Evolutionary conservation across 30 jellyfish, hydroid and myxozoan species (phyloP).

Genomic region (Rhopilema esculentum): DNA sequence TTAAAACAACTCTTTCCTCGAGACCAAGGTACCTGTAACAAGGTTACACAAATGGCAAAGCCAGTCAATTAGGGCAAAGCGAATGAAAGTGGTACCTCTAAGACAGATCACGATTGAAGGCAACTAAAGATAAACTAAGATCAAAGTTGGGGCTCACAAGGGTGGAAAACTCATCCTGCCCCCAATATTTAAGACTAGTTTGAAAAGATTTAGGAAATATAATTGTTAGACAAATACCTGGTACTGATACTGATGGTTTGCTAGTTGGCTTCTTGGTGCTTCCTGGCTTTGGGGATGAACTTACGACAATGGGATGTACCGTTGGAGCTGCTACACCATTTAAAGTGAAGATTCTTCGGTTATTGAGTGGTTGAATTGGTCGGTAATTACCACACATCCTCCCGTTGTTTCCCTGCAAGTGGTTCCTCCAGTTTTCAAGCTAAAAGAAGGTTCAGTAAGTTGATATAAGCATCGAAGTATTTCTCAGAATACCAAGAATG

Average conservation of each 20-base stretch:
- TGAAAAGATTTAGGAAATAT: too few species aligned
- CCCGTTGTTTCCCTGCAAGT: slow-evolving; percentile 39
- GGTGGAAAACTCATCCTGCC: too few species aligned
- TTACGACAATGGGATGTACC: not conserved
- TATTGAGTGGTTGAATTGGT: slow-evolving; percentile 84
- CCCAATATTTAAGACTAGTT: too few species aligned
- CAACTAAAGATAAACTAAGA: too few species aligned
- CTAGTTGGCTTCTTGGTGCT: not conserved
- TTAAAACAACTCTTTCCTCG: not conserved
- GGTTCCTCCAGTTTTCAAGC: slow-evolving; percentile 50
- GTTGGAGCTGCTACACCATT: not conserved
- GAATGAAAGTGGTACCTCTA: too few species aligned
- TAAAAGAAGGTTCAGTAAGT: not conserved
- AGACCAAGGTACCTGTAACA: not conserved
- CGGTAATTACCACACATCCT: slow-evolving; percentile 82
- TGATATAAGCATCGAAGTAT: not conserved
- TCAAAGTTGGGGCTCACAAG: too few species aligned
- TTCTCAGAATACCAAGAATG: not conserved
- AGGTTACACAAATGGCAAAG: too few species aligned
- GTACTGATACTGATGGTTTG: slow-evolving; percentile 9
- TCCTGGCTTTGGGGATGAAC: not conserved
- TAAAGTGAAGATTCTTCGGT: slow-evolving; percentile 66
- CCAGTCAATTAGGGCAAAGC: too few species aligned
- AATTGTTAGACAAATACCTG: not conserved
- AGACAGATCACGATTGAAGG: too few species aligned